phyloP scores from a whole-genome alignment of 2,888 invertebrate species.

The Smittia sp. region DNA sequence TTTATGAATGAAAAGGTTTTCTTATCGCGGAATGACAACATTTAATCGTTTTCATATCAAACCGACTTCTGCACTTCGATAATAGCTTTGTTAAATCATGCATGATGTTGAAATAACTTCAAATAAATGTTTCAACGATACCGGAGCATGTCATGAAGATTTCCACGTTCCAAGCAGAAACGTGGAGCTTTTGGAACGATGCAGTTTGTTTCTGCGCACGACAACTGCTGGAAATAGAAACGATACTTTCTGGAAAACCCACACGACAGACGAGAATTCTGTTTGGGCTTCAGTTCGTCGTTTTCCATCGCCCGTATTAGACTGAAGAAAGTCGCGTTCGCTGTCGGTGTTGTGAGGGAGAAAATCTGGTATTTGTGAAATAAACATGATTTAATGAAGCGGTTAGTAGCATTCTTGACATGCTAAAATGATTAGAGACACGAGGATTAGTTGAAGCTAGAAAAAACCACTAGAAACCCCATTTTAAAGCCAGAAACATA shows the following conservation, averaged over 20 bases:
- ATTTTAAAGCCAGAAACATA: background rate
- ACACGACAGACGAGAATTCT: background rate
- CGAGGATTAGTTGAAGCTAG: too few relatives aligned
- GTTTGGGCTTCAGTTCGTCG: constrained; percentile 24
- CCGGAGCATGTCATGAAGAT: background rate
- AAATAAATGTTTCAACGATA: too few relatives aligned
- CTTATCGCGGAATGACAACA: too few relatives aligned
- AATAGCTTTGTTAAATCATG: too few relatives aligned
- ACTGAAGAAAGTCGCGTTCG: constrained; percentile 5
- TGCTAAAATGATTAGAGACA: background rate
- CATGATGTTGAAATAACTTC: too few relatives aligned
- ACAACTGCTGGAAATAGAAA: background rate
- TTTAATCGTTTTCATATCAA: too few relatives aligned
- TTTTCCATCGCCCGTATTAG: constrained; percentile 28
- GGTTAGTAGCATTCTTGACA: background rate
- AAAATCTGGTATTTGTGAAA: background rate
- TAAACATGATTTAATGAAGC: background rate
- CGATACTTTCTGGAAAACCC: background rate
- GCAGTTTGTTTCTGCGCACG: background rate
- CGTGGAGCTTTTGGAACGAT: background rate
- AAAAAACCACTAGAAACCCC: background rate
- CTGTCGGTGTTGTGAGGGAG: constrained; percentile 2
- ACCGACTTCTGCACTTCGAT: too few relatives aligned
- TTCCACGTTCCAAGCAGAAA: background rate
- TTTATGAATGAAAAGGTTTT: too few relatives aligned